Conservation (phyloP, 2,113 vertebrate species). For the Engystomops pustulosus region DNA sequence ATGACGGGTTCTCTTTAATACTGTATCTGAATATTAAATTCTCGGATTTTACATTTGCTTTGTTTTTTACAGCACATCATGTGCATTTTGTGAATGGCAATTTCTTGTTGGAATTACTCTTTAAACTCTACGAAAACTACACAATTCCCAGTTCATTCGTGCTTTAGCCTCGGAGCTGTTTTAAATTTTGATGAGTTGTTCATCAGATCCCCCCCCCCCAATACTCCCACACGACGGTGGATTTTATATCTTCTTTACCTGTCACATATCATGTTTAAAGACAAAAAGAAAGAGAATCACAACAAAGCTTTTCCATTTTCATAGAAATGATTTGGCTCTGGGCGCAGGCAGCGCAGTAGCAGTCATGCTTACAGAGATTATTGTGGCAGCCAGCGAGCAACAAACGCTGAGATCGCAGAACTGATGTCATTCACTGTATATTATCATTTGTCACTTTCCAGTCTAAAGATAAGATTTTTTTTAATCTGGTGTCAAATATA, state of each 20-base stretch:
- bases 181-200: conserved; percentile 11
- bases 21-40: too few relatives aligned
- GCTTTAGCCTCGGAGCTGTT: neutral
- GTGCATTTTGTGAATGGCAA: neutral
- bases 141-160: neutral
- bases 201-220: neutral
- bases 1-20: too few relatives aligned
- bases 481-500: too few relatives aligned
- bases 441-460: conserved; percentile 22
- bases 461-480: neutral
- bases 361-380: conserved; percentile 5
- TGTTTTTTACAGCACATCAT: too few relatives aligned
- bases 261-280: conserved; percentile 27
- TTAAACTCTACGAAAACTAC: neutral
- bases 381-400: neutral
- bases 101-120: neutral
- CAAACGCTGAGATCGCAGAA: conserved; percentile 14
- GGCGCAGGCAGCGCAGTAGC: conserved; percentile 14
- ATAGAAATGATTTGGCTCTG: conserved; percentile 17
- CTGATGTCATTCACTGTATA: conserved; percentile 6
- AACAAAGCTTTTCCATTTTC: conserved; percentile 36
- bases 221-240: neutral
- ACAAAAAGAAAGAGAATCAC: conserved; percentile 16
- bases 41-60: too few relatives aligned
- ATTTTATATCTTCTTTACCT: conserved; percentile 9